Evolutionary conservation across 2,797 vertebrate genomes (phyloP), one percentile per base, ranked within the genome.

Genomic region (Pogoniulus pusillus): DNA sequence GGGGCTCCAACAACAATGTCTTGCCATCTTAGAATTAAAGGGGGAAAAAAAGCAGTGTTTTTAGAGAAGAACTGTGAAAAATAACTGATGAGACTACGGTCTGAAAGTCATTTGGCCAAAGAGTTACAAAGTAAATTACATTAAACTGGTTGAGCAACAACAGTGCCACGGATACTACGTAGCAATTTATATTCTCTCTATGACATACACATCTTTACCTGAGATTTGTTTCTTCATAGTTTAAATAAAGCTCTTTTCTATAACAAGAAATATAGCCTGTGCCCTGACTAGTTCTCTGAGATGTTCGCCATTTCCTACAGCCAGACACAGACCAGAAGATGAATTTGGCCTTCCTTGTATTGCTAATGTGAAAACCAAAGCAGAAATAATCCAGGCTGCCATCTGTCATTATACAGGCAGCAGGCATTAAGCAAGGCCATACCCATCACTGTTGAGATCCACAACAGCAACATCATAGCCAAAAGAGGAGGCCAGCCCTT

Each of bases 1-100:
- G 99, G 99, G 2, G 99, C 99, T 96, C 99, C 99, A 20, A 99
- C 98, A 37, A 98, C 98, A 29, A 99, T 98, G 96, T 99, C 99
- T 91, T 99, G 98, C 99, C 99, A 99, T 64, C 99, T 99, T 69
- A 26, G 51, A 87, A 88, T 72, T 27, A 19, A 59, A 90, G 30
- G 9, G 0, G 12, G 5, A 19, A 57, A 32, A 83, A 39, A 49
- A 7, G 1, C 18, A 74, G 18, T 14, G 13, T 11, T 83, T 90
- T 90, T 85, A 74, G 13, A 34, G 69, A 57, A 72, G 17, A 92
- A 66, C 12, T 49, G 29, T 69, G 65, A 82, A 76, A 65, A 91
- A 16, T 7, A 68, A 22, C 45, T 35, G 15, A 47, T 74, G 13
- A 6, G 29, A 60, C 32, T 29, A 54, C 15, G 23, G 30, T 74